phyloP scores from a whole-genome alignment of 2,888 invertebrate species.

The Hetaerina titia region DNA sequence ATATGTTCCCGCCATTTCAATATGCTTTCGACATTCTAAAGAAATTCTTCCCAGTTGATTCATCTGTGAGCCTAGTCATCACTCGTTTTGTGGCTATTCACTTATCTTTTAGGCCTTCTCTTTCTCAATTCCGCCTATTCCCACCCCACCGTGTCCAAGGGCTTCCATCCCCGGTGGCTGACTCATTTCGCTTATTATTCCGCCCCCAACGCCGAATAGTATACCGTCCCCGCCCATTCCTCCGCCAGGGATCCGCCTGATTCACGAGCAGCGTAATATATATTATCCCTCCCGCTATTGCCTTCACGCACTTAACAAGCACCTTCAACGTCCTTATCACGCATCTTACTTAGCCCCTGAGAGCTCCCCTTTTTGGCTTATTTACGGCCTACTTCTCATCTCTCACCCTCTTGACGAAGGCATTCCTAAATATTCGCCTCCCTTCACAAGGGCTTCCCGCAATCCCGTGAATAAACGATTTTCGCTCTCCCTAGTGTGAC shows the following conservation, averaged over 20 bases:
- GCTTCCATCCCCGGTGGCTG: background rate
- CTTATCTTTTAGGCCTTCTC: background rate
- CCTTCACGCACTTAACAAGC: conserved; percentile 10
- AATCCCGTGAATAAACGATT: conserved; percentile 15
- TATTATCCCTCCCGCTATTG: background rate
- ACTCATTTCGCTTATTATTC: conserved; percentile 7
- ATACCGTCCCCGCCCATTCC: background rate
- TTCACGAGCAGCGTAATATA: background rate
- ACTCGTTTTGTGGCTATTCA: background rate
- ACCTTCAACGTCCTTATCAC: background rate
- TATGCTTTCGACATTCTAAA: too few species aligned
- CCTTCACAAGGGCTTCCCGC: background rate
- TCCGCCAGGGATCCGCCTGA: background rate
- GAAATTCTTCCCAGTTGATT: too few species aligned
- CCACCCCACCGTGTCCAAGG: background rate
- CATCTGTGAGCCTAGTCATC: too few species aligned
- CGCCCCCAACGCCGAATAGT: background rate
- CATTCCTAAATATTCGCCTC: conserved; percentile 7
- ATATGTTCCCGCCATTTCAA: too few species aligned
- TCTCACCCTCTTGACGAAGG: background rate
- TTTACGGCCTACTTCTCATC: background rate
- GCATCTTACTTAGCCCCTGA: background rate
- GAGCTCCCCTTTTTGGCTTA: background rate
- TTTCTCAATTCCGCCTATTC: background rate
- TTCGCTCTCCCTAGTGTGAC: background rate